phyloP scores from a whole-genome alignment of 2,797 vertebrate species.

The Phrynocephalus vlangalii region DNA sequence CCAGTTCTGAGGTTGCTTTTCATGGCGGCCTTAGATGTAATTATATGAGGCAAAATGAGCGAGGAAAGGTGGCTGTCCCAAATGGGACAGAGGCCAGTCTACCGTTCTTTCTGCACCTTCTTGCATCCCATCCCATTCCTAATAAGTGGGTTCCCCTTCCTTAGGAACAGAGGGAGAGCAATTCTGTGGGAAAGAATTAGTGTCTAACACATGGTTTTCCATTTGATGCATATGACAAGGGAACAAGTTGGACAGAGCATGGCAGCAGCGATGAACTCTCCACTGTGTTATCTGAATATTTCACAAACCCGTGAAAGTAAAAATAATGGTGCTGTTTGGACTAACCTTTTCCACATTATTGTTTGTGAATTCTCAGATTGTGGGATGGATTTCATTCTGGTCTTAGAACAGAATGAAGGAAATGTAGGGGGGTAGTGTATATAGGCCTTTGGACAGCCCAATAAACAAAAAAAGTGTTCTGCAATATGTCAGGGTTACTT shows the following conservation, averaged over 20 bases:
- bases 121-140: too few relatives aligned
- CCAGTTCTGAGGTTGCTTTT: too few relatives aligned
- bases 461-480: conserved; percentile 18
- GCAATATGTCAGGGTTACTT: background rate
- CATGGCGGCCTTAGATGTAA: too few relatives aligned
- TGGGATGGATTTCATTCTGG: background rate
- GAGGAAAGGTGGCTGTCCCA: too few relatives aligned
- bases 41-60: too few relatives aligned
- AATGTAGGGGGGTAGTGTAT: background rate
- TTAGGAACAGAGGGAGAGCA: too few relatives aligned
- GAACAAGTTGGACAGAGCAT: background rate
- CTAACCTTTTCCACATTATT: background rate
- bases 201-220: background rate
- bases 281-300: background rate
- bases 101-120: too few relatives aligned
- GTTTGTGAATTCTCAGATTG: background rate
- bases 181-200: background rate
- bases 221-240: background rate
- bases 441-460: background rate
- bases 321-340: background rate
- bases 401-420: background rate
- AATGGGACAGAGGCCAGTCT: too few relatives aligned
- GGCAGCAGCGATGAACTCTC: background rate
- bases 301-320: background rate
- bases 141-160: too few relatives aligned